phyloP scores from a whole-genome alignment of 2,797 vertebrate species.

The Gobio occitaniae region DNA sequence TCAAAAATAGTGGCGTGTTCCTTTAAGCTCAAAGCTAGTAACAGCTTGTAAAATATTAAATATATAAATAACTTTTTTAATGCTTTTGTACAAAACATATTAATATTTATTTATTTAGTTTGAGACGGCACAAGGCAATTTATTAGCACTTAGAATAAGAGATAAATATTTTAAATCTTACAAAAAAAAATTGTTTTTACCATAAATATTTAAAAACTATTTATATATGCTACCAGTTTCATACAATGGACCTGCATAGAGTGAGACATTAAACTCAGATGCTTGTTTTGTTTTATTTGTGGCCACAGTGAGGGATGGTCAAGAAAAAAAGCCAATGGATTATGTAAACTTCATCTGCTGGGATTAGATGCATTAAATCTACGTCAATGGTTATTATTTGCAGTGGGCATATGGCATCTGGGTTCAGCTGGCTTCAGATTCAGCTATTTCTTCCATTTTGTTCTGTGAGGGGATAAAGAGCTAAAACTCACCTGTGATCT shows the following conservation, averaged over 20 bases:
- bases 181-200: rapidly evolving
- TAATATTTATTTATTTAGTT: background rate
- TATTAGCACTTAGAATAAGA: background rate
- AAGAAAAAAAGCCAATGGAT: background rate
- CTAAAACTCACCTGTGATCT: constrained; percentile 85
- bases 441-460: background rate
- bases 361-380: background rate
- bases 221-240: background rate
- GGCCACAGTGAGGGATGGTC: background rate
- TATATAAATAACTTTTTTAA: background rate
- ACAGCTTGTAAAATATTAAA: background rate
- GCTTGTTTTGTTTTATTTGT: background rate
- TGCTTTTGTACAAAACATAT: background rate
- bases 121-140: background rate
- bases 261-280: background rate
- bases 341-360: constrained; percentile 1
- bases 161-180: background rate
- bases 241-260: background rate
- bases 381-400: background rate
- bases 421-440: background rate
- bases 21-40: background rate
- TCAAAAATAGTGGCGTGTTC: no score
- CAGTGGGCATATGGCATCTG: background rate
- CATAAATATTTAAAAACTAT: background rate
- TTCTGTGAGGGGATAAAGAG: background rate